Conservation (phyloP, 2,888 invertebrate species). For the Epistrophe grossulariae region DNA sequence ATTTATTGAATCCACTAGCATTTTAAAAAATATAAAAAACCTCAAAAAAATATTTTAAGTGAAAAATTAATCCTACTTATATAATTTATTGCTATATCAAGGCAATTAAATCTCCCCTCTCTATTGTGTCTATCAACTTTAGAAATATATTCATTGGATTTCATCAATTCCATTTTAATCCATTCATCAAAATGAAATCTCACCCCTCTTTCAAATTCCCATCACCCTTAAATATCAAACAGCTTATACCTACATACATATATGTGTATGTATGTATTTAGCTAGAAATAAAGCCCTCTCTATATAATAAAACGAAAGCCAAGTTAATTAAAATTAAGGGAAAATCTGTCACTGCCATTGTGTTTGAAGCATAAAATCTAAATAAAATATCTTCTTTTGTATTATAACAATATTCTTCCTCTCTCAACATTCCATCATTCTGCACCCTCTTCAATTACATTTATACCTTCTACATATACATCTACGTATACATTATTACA, state of each 20-base stretch:
- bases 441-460: slow-evolving; percentile 38
- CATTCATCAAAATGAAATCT: slow-evolving; percentile 20
- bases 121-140: neutral
- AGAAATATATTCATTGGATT: slow-evolving; percentile 5
- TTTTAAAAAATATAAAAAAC: no score
- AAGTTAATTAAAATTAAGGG: slow-evolving; percentile 72
- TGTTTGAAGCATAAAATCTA: slow-evolving; percentile 64
- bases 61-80: no score
- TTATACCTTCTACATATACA: neutral
- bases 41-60: no score
- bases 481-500: neutral
- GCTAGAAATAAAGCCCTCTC: slow-evolving; percentile 5
- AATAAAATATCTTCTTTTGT: slow-evolving; percentile 71
- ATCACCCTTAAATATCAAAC: neutral
- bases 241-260: neutral
- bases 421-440: neutral
- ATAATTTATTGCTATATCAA: neutral
- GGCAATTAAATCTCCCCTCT: neutral
- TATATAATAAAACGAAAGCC: slow-evolving; percentile 42
- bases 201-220: neutral
- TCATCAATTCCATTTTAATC: slow-evolving; percentile 29
- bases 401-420: slow-evolving; percentile 34
- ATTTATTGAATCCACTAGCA: no score
- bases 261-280: no score
- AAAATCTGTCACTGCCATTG: slow-evolving; percentile 74